Conservation (phyloP, 2,888 invertebrate species). For the Formica aserva region DNA sequence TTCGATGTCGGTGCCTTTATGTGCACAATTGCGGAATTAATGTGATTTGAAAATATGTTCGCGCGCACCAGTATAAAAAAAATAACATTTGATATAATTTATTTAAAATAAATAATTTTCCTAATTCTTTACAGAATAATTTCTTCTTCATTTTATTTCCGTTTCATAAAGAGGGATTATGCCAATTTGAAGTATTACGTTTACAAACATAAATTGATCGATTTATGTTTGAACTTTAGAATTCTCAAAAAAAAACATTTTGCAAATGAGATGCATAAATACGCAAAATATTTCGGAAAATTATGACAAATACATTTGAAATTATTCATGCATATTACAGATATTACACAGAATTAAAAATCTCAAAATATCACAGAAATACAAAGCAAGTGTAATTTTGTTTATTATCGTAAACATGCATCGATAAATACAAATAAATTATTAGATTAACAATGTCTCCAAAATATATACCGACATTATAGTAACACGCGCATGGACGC, state of each 20-base stretch:
- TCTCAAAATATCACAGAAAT: constrained; percentile 28
- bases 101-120: constrained; percentile 5
- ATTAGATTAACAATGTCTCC: constrained; percentile 44
- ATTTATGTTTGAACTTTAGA: not conserved
- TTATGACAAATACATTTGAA: constrained; percentile 18
- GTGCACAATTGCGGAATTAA: constrained; percentile 7
- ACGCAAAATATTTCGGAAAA: constrained; percentile 16
- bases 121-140: not conserved
- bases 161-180: not conserved
- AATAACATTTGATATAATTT: not conserved
- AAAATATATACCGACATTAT: constrained; percentile 43
- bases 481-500: constrained; percentile 1
- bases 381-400: constrained; percentile 32
- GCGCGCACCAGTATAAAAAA: not conserved
- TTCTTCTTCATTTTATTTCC: not conserved
- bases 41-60: constrained; percentile 12
- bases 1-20: not conserved
- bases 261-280: not conserved
- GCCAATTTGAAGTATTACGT: not conserved
- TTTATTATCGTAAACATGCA: constrained; percentile 4
- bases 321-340: constrained; percentile 15
- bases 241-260: not conserved
- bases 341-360: constrained; percentile 9
- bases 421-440: constrained; percentile 40
- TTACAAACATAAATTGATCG: not conserved